These are phyloP conservation scores for Synergus gifuensis DNA, from an alignment of 2,888 invertebrate genomes.

Conservation along the genomic window DNA sequence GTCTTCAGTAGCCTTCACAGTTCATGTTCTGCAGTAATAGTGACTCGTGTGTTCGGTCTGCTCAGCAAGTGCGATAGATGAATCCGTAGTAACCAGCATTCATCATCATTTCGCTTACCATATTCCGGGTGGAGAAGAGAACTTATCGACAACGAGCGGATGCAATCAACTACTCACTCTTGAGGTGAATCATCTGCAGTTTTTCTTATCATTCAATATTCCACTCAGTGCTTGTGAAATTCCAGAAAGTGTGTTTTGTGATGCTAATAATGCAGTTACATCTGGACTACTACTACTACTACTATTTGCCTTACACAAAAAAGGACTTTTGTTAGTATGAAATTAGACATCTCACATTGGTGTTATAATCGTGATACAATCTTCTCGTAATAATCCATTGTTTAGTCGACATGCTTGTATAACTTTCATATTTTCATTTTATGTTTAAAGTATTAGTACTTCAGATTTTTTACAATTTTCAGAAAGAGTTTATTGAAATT, in stretches of 20 bases:
- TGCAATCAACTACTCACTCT: background rate
- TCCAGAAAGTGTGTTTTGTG: background rate
- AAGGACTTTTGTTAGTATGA: no score
- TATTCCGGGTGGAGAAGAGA: background rate
- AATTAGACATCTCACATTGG: no score
- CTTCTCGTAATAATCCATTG: no score
- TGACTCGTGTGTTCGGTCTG: constrained; percentile 19
- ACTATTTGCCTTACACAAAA: no score
- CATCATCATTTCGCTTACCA: background rate
- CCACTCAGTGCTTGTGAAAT: background rate
- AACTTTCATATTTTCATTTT: no score
- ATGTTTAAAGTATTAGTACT: no score
- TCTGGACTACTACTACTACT: background rate
- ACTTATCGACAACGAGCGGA: background rate
- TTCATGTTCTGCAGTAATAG: background rate
- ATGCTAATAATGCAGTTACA: background rate
- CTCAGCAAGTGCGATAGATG: constrained; percentile 4
- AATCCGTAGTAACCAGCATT: background rate
- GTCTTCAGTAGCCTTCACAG: background rate
- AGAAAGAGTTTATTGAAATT: no score
- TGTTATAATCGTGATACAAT: no score
- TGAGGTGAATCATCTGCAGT: background rate
- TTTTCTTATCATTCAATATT: background rate
- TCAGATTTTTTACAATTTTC: no score
- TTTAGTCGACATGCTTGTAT: no score